These are phyloP conservation scores for Hybognathus amarus DNA, from an alignment of 2,797 vertebrate species.

Conservation along the genomic window DNA sequence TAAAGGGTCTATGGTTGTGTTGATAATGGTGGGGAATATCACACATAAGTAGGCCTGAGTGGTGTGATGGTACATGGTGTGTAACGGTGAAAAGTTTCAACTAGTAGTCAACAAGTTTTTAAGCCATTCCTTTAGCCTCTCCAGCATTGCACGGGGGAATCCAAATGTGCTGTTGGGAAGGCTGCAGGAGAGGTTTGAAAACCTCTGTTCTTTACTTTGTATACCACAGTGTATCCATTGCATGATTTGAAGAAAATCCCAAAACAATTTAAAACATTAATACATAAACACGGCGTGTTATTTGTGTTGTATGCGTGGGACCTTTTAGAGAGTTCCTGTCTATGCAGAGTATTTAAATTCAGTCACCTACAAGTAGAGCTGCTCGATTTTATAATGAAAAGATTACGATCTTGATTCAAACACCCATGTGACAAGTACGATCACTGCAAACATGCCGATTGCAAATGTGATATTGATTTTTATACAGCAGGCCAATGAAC, in stretches of 20 bases:
- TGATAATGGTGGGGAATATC: slow-evolving; percentile 29
- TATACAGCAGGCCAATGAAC: no score
- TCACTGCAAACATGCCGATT: neutral
- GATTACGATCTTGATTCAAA: neutral
- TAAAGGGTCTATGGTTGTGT: slow-evolving; percentile 32
- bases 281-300: neutral
- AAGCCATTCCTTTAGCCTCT: neutral
- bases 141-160: no score
- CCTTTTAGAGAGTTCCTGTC: neutral
- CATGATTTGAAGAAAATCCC: neutral
- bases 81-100: neutral
- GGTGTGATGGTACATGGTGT: neutral
- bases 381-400: neutral
- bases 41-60: neutral
- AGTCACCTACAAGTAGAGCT: neutral
- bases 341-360: neutral
- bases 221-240: neutral
- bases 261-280: neutral
- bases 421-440: neutral
- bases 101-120: neutral
- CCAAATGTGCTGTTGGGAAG: neutral
- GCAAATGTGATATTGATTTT: no score
- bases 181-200: neutral
- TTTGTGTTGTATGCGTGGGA: neutral
- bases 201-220: neutral